Evolutionary conservation across 2,113 vertebrate species (phyloP).

Genomic region (Apteryx owenii): DNA sequence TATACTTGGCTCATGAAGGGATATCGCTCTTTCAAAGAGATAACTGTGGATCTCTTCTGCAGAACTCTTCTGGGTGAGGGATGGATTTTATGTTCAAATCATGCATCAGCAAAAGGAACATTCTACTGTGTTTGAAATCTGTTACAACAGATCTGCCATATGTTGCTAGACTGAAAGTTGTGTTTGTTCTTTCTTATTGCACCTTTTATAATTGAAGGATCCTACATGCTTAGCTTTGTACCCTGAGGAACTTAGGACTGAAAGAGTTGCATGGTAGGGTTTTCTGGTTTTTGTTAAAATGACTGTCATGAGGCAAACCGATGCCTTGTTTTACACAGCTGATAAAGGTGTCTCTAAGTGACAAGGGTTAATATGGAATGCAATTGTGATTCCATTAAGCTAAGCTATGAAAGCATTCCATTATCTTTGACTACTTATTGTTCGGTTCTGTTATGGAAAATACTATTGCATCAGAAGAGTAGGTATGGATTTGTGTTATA

Average conservation of each 20-base stretch:
- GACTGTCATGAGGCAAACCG: background rate
- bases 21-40: background rate
- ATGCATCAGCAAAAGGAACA: conserved; percentile 62
- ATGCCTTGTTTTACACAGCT: background rate
- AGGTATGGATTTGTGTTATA: background rate
- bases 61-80: background rate
- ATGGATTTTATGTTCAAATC: conserved; percentile 30
- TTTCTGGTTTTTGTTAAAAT: background rate
- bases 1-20: background rate
- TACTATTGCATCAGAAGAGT: background rate
- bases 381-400: background rate
- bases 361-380: background rate
- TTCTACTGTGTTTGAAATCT: conserved; percentile 63
- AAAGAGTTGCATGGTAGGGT: background rate
- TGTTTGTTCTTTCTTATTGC: conserved; percentile 11
- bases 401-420: background rate
- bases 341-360: background rate
- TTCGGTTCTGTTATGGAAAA: background rate
- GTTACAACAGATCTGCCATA: conserved; percentile 59
- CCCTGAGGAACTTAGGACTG: background rate
- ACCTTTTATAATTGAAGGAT: background rate
- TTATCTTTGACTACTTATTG: background rate
- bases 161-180: conserved; percentile 38
- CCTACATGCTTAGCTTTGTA: background rate
- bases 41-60: conserved; percentile 9